These are phyloP conservation scores for Ormyrus thymus DNA, from an alignment of 2,888 invertebrate species.

Conservation along the genomic window DNA sequence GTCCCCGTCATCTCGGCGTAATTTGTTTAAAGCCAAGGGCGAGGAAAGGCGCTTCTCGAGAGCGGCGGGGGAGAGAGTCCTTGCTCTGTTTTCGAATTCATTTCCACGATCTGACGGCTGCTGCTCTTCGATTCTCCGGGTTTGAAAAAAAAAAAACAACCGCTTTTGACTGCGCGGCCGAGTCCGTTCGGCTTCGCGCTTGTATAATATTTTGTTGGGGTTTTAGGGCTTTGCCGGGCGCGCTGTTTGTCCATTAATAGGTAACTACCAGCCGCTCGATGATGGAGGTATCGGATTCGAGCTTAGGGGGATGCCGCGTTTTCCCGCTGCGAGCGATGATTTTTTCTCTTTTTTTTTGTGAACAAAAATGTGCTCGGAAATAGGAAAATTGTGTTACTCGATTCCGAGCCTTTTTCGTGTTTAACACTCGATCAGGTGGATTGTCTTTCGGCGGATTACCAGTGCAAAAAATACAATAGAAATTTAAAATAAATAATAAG, in stretches of 20 bases:
- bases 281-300: background rate
- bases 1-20: constrained; percentile 27
- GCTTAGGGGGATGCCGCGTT: background rate
- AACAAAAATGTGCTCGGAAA: background rate
- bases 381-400: background rate
- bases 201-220: constrained; percentile 31
- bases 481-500: too few species aligned
- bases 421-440: background rate
- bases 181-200: too few species aligned
- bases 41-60: background rate
- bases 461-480: too few species aligned
- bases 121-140: background rate
- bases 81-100: constrained; percentile 1
- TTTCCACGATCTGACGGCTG: constrained; percentile 60
- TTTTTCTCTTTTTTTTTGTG: background rate
- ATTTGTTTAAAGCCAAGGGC: constrained; percentile 27
- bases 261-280: background rate
- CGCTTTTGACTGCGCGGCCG: too few species aligned
- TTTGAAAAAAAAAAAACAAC: too few species aligned
- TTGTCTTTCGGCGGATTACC: background rate
- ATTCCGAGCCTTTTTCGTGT: too few species aligned
- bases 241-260: constrained; percentile 14
- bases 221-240: background rate
- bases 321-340: background rate
- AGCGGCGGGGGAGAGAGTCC: background rate